Conservation (phyloP, 2,797 vertebrate species). For the Buceros bicornis region DNA sequence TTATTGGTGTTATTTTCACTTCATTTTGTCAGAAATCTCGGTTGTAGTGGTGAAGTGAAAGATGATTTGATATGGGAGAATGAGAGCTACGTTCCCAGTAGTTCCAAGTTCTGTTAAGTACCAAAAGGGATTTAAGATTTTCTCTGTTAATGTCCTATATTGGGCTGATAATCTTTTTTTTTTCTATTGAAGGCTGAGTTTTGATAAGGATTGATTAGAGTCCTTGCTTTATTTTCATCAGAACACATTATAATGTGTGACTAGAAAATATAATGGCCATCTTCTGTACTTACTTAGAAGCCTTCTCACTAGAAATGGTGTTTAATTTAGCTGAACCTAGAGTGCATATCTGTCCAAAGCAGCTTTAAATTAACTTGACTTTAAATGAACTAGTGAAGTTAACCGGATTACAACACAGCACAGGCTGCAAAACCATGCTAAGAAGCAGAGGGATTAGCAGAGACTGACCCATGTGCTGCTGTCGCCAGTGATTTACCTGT, state of each 20-base stretch:
- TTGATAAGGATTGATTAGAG: neutral
- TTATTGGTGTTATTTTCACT: constrained; percentile 8
- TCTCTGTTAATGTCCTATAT: neutral
- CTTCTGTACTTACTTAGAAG: constrained; percentile 42
- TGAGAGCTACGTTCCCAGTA: constrained; percentile 13
- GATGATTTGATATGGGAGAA: constrained; percentile 56
- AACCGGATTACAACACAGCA: neutral
- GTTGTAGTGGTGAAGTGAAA: constrained; percentile 29
- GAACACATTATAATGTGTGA: neutral
- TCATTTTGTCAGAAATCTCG: constrained; percentile 30
- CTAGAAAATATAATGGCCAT: neutral
- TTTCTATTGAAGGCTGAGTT: neutral
- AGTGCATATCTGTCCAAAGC: neutral
- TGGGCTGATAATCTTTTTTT: neutral
- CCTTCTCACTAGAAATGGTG: constrained; percentile 39
- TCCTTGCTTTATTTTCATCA: neutral
- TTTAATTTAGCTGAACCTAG: neutral
- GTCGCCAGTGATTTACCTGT: neutral
- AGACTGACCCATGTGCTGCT: neutral
- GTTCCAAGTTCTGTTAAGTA: neutral
- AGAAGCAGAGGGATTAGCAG: neutral
- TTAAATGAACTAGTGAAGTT: neutral
- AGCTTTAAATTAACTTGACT: neutral
- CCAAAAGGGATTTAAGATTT: constrained; percentile 2
- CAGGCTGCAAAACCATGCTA: neutral